phyloP scores from a whole-genome alignment of 1,140 invertebrate genomes.

The Drosophila gunungcola region DNA sequence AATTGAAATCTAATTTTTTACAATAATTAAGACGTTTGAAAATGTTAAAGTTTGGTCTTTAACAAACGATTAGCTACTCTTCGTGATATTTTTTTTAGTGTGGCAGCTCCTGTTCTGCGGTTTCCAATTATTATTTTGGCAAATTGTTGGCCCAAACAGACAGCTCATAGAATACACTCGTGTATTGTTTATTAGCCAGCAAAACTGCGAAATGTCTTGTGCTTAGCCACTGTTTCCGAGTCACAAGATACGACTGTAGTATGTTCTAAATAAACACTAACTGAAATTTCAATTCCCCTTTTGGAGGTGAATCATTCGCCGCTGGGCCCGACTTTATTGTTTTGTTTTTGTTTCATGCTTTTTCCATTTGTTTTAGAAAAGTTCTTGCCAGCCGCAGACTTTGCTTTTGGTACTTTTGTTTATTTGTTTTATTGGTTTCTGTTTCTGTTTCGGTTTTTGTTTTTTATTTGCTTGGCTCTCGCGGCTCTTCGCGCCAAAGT shows the following conservation, averaged over 20 bases:
- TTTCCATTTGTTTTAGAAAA: constrained; percentile 45
- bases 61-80: too few relatives aligned
- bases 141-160: constrained; percentile 24
- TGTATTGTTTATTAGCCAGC: constrained; percentile 28
- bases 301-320: constrained; percentile 57
- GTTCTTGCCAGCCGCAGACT: constrained; percentile 60
- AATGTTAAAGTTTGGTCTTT: too few relatives aligned
- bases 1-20: too few relatives aligned
- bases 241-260: constrained; percentile 58
- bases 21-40: too few relatives aligned
- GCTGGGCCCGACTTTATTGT: constrained; percentile 29
- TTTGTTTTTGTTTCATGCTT: constrained; percentile 17
- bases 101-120: constrained; percentile 3
- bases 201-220: constrained; percentile 27
- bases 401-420: constrained; percentile 55
- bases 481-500: constrained; percentile 20
- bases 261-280: constrained; percentile 58
- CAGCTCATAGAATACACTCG: constrained; percentile 24
- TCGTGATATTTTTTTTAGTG: background rate
- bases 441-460: constrained; percentile 44
- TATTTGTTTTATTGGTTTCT: constrained; percentile 49
- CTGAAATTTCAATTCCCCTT: constrained; percentile 65
- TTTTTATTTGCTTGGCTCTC: constrained; percentile 21
- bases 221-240: constrained; percentile 36
- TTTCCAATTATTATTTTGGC: constrained; percentile 50